phyloP scores from a whole-genome alignment of 2,113 vertebrate species.

The Nibea coibor region DNA sequence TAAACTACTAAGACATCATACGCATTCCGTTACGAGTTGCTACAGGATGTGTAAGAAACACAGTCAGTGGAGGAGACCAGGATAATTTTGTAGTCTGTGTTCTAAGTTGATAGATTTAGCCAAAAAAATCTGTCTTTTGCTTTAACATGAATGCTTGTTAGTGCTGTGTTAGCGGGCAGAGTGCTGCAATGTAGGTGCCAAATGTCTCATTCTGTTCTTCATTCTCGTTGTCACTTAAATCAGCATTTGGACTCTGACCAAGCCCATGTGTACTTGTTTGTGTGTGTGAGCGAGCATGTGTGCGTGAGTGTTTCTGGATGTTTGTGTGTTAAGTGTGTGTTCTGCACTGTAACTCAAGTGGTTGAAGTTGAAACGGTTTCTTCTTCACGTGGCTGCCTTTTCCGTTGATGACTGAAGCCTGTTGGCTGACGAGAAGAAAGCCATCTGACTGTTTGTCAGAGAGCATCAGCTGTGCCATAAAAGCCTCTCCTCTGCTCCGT shows the following conservation, averaged over 20 bases:
- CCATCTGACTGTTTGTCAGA: slow-evolving; percentile 18
- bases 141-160: neutral
- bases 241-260: slow-evolving; percentile 65
- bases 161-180: neutral
- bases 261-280: slow-evolving; percentile 23
- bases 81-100: neutral
- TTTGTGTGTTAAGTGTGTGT: slow-evolving; percentile 26
- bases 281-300: slow-evolving; percentile 1
- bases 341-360: slow-evolving; percentile 46
- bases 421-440: slow-evolving; percentile 34
- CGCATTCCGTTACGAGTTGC: neutral
- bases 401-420: slow-evolving; percentile 60
- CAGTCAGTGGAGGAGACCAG: neutral
- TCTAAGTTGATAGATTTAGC: neutral
- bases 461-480: slow-evolving; percentile 62
- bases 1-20: neutral
- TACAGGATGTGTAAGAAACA: neutral
- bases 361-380: slow-evolving; percentile 44
- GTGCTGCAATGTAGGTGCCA: slow-evolving; percentile 41
- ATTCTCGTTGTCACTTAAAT: slow-evolving; percentile 37
- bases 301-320: slow-evolving; percentile 14
- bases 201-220: slow-evolving; percentile 10
- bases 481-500: slow-evolving; percentile 40
- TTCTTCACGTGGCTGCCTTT: slow-evolving; percentile 73
- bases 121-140: slow-evolving; percentile 5